Base-by-base conservation (phyloP, 2,113 vertebrate genomes). In the Tachuris rubrigastra region DNA sequence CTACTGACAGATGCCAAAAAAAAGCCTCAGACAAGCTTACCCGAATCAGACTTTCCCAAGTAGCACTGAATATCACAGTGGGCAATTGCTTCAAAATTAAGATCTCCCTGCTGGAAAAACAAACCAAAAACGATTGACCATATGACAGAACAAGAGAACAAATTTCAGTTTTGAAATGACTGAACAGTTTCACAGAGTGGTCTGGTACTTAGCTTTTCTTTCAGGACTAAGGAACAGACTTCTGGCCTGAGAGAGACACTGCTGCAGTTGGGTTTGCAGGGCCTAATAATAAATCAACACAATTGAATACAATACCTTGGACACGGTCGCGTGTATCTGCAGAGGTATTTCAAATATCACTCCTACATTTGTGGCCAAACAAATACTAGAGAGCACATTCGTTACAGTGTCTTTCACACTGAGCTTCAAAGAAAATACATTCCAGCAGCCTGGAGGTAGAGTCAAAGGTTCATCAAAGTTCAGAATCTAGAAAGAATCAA, bases 61-160 rank as follows among this genome's bases (percentile, higher is more conserved):
- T 98, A 98, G 96, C 99, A 99, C 63, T 98, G 98, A 87, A 97
- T 98, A 93, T 98, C 99, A 98, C 99, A 99, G 95, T 99, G 99
- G 75, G 96, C 98, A 83, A 98, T 93, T 1, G 96, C 98, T 97
- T 99, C 99, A 97, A 99, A 99, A 90, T 97, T 90, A 91, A 98
- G 97, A 55, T 98, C 98, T 88, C 98, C 99, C 97, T 98, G 97
- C 98, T 97, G 89, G 97, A 90, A 88, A 76, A 95, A 42, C 14
- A 85, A 85, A 93, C 41, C 27, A 52, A 94, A 97, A 96, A 85
- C 46, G 93, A 58, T 53, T 90, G 85, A 96, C 83, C 85, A 81
- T 82, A 65, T 92, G 58, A 59, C 27, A 89, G 58, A 49, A 59
- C 5, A 72, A 60, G 21, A 84, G 20, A 33, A 62, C 5, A 56